Evolutionary conservation across 2,888 invertebrate genomes (phyloP), one percentile per base, ranked within the genome.

Genomic region (Sarcophaga variegata): DNA sequence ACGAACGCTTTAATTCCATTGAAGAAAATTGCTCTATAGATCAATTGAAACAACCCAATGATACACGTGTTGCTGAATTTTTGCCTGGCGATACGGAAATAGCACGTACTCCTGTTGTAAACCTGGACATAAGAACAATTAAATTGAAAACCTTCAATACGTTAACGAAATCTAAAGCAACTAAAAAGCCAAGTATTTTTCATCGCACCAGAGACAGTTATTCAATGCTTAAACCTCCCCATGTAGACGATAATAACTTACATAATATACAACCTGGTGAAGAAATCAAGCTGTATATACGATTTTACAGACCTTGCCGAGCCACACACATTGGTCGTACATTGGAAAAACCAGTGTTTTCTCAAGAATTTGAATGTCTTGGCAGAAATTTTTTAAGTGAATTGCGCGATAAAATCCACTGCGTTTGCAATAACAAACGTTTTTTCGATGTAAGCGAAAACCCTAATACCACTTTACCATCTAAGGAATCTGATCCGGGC

Each of bases 391-490:
- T 94, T 37, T 94, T 98, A 88, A 94, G 95, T n/a, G 95, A 95
- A 70, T 93, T 98, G 62, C 94, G 97, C 3, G 97, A 97, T 91
- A 95, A 95, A 89, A 95, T 98, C 88, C 93, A 94, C 22, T 98
- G 98, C 92, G 92, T 95, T 72, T 95, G 96, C 88, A 97, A 98
- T 92, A 91, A 94, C 25, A 95, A 95, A 81, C 93, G 95, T 88
- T 94, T 95, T 25, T 93, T 94, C 59, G 96, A 97, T 90, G 93
- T 95, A 1, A 95, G 96, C 86, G 90, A 94, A 4, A 90, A 94
- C 67, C 95, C 95, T 0, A 91, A 94, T 27, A 86, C 89, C 4
- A 90, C 90, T 0, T 60, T 90, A 8, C 90, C 90, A 0, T 64
- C 70, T 3, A 88, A 91, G 17, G 72, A 89, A 0, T 88, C 89